Evolutionary conservation across 1,140 invertebrate genomes (phyloP), one percentile per base, ranked within the genome.

Genomic region (Dermatophagoides farinae): DNA sequence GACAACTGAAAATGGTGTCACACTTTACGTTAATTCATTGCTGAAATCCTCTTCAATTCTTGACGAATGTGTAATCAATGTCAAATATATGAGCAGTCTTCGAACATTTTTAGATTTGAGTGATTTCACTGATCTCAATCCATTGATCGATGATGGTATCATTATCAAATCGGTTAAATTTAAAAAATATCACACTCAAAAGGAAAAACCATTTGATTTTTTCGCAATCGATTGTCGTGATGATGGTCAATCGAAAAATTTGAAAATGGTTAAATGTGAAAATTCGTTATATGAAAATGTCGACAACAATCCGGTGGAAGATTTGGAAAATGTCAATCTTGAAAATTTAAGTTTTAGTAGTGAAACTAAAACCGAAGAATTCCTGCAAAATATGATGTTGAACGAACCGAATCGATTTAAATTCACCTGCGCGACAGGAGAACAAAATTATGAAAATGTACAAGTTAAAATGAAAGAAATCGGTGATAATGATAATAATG

Each of bases 41-140:
- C 14, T 41, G 5, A 14, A 55, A 41, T 23, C 53, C 4, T 14
- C 10, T 14, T 55, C 25, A 25, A 4, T 18, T 18, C 25, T 55
- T 4, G 22, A 55, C 25, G 10, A 23, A 25, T 38, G 12, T 14
- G 12, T 25, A 5, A 55, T 55, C 25, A 25, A 55, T 25, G 53
- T 55, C 12, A 55, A 44, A 18, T 55, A 55, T 55, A 11, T 55
- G 14, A 55, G 53, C 31, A 55, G 53, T 40, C 53, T 55, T 25
- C 38, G 53, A 38, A 55, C 53, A 12, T 55, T 25, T 20, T 25
- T 55, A 4, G 25, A 55, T 41, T 23, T 55, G 14, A 20, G 25
- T 39, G 25, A 55, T 25, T 25, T 55, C 11, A 39, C 39, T 38
- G 53, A 55, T 44, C 31, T 31, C 8, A 31, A 31, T 31, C 31